A percentile compares a stretch with the other conserved stretches of the same genome.
Evolutionary conservation across 2,113 vertebrate species (phyloP).

Genomic region (Neomonachus schauinslandi): DNA sequence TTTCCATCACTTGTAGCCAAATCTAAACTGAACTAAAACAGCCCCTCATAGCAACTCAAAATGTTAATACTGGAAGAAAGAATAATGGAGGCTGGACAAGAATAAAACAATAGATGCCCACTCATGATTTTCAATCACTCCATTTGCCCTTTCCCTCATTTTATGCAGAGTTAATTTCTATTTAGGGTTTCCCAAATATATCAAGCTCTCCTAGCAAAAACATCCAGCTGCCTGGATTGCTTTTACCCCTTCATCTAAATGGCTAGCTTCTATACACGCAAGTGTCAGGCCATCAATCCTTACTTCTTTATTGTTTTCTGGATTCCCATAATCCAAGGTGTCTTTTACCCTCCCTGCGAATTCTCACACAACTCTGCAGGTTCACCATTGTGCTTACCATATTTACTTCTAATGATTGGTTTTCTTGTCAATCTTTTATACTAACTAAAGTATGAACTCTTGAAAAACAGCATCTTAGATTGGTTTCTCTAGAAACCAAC

Average conservation of each 20-base stretch:
- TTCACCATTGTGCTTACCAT: background rate
- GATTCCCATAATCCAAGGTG: background rate
- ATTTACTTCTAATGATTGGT: background rate
- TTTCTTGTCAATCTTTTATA: background rate
- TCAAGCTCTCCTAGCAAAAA: background rate
- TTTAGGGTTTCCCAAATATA: background rate
- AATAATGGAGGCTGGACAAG: background rate
- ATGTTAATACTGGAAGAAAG: background rate
- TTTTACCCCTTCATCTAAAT: background rate
- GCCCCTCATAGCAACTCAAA: background rate
- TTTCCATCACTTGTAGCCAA: background rate
- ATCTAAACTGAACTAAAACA: slow-evolving; percentile 13
- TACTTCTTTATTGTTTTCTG: background rate
- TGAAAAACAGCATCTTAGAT: background rate
- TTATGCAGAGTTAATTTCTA: background rate
- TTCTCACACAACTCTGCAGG: background rate
- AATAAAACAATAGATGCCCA: background rate
- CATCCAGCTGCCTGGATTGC: background rate
- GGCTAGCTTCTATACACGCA: background rate
- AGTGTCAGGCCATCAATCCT: background rate
- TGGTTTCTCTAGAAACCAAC: background rate
- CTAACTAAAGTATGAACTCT: background rate
- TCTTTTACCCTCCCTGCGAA: background rate
- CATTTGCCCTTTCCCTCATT: background rate
- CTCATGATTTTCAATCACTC: background rate